A percentile compares a stretch with the other conserved stretches of the same genome.
Evolutionary conservation across 2,888 invertebrate species (phyloP).

Genomic region (Cenopis cana): DNA sequence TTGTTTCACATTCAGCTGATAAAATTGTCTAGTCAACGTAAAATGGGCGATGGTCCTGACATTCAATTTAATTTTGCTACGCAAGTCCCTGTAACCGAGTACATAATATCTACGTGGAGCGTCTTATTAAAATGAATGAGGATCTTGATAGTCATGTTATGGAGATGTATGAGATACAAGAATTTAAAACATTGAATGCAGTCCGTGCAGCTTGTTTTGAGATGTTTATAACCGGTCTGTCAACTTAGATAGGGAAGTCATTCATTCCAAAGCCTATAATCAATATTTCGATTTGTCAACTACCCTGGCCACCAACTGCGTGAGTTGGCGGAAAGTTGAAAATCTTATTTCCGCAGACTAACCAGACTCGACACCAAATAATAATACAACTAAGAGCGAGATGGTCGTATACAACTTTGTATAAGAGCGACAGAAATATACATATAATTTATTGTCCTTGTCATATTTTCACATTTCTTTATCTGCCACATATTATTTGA

Average conservation of each 20-base stretch:
- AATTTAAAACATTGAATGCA: conserved; percentile 23
- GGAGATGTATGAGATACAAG: conserved; percentile 23
- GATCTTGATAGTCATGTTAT: conserved; percentile 33
- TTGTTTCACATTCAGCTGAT: conserved; percentile 39
- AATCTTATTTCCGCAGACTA: no score
- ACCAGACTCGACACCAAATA: no score
- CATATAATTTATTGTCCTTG: no score
- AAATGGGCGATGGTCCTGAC: conserved; percentile 46
- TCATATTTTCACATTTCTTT: no score
- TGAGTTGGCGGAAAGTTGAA: no score
- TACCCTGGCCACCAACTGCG: no score
- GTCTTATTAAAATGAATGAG: conserved; percentile 46
- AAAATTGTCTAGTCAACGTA: conserved; percentile 38
- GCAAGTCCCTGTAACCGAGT: conserved; percentile 35
- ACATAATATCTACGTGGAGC: conserved; percentile 9
- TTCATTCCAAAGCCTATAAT: neutral
- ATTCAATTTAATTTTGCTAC: conserved; percentile 55
- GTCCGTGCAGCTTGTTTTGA: neutral
- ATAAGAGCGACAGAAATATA: no score
- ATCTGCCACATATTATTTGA: no score
- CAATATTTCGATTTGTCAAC: no score
- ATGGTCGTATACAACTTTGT: no score
- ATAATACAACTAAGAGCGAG: no score
- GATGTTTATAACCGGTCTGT: neutral
- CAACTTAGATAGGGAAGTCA: neutral